Percentiles rank a stretch among this genome's conserved stretches.
These are phyloP conservation scores for Drosophila austrosaltans DNA, from an alignment of 2,888 invertebrate genomes.

Conservation along the genomic window DNA sequence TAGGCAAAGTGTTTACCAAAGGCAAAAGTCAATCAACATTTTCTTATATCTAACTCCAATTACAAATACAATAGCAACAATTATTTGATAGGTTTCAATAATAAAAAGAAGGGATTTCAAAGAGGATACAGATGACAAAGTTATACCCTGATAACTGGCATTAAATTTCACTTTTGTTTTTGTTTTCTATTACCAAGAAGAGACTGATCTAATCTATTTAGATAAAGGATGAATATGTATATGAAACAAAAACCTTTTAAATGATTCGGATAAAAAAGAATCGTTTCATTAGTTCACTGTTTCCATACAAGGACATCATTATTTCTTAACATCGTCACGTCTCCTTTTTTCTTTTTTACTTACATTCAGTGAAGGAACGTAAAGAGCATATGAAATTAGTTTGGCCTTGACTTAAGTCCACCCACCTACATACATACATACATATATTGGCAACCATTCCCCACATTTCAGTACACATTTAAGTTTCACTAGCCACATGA, in stretches of 20 bases:
- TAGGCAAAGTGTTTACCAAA: background rate
- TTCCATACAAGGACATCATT: background rate
- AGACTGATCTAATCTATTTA: background rate
- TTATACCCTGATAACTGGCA: too few species aligned
- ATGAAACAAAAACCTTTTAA: background rate
- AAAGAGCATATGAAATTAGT: constrained; percentile 40
- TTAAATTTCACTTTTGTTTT: too few species aligned
- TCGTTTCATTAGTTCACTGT: background rate
- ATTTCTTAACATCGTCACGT: constrained; percentile 26
- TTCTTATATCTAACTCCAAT: too few species aligned
- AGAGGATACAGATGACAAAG: too few species aligned
- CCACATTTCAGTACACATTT: constrained; percentile 1
- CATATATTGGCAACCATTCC: background rate
- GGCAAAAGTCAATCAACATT: too few species aligned
- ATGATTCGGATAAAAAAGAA: background rate
- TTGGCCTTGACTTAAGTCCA: constrained; percentile 30
- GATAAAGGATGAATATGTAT: background rate
- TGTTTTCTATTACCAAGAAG: too few species aligned
- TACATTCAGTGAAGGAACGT: background rate
- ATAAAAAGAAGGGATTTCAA: too few species aligned
- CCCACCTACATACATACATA: background rate
- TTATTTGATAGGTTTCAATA: too few species aligned
- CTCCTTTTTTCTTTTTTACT: background rate
- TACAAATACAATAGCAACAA: too few species aligned
- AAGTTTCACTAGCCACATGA: constrained; percentile 40